phyloP scores from a whole-genome alignment of 2,113 vertebrate genomes.

The Cairina moschata region DNA sequence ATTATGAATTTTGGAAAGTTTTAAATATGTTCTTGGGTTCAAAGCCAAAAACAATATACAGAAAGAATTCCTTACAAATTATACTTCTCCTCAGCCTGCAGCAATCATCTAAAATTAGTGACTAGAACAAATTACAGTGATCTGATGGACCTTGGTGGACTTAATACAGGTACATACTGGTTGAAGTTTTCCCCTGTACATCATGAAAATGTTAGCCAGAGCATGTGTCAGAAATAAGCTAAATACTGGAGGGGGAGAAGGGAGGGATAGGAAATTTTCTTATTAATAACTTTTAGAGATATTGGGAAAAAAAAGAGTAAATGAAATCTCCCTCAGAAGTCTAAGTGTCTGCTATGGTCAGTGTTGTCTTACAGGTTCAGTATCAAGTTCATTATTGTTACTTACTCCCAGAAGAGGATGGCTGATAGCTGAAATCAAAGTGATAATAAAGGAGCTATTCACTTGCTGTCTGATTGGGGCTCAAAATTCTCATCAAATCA shows the following conservation, averaged over 20 bases:
- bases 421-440: conserved; percentile 15
- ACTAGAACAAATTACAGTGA: background rate
- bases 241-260: background rate
- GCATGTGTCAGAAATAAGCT: background rate
- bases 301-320: background rate
- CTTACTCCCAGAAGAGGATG: background rate
- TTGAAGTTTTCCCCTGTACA: background rate
- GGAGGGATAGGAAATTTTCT: background rate
- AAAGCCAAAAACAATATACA: background rate
- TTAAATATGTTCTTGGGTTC: background rate
- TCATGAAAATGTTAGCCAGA: background rate
- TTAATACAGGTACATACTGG: background rate
- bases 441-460: conserved; percentile 10
- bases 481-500: conserved; percentile 52
- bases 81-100: background rate
- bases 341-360: background rate
- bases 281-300: background rate
- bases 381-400: background rate
- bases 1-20: background rate
- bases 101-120: background rate
- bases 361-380: background rate
- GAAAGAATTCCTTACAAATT: background rate
- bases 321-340: background rate
- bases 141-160: background rate
- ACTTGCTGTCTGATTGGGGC: conserved; percentile 16